Conservation (phyloP, 2,888 invertebrate species). For the Pterostichus madidus region DNA sequence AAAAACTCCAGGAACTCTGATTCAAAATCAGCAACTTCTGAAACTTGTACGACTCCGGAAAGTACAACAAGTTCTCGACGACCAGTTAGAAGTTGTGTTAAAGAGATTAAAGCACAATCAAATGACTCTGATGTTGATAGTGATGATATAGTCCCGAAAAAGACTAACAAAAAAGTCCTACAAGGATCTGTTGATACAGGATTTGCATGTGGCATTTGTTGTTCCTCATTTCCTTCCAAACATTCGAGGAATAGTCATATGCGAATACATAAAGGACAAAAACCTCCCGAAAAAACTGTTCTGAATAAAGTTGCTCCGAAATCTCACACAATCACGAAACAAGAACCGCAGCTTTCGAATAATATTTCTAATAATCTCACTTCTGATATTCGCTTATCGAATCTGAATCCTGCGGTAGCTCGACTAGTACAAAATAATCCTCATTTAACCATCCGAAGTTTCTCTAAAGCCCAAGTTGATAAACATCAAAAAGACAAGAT, state of each 20-base stretch:
- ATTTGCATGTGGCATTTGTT: conserved; percentile 75
- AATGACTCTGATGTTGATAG: conserved; percentile 52
- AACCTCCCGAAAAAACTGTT: conserved; percentile 28
- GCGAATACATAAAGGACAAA: conserved; percentile 75
- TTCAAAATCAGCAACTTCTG: conserved; percentile 22
- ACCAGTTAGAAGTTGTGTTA: conserved; percentile 74
- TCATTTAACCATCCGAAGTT: conserved; percentile 74
- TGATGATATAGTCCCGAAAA: conserved; percentile 54
- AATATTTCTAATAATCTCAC: background rate
- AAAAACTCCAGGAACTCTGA: conserved; percentile 8
- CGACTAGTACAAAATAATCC: conserved; percentile 76
- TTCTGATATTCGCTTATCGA: conserved; percentile 1
- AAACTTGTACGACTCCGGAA: conserved; percentile 52
- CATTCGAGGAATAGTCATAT: conserved; percentile 76
- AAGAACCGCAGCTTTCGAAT: conserved; percentile 10
- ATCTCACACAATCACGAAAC: conserved; percentile 34
- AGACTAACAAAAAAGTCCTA: background rate
- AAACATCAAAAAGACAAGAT: conserved; percentile 59
- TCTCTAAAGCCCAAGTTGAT: conserved; percentile 61
- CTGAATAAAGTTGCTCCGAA: conserved; percentile 46
- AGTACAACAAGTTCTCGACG: conserved; percentile 70
- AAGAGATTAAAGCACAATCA: conserved; percentile 72
- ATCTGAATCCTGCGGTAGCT: conserved; percentile 73
- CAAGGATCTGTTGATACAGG: conserved; percentile 69
- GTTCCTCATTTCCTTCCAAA: conserved; percentile 75